Evolutionary conservation across 2,888 invertebrate genomes (phyloP), one percentile per base, ranked within the genome.

Genomic region (Cataglyphis altisquamis): DNA sequence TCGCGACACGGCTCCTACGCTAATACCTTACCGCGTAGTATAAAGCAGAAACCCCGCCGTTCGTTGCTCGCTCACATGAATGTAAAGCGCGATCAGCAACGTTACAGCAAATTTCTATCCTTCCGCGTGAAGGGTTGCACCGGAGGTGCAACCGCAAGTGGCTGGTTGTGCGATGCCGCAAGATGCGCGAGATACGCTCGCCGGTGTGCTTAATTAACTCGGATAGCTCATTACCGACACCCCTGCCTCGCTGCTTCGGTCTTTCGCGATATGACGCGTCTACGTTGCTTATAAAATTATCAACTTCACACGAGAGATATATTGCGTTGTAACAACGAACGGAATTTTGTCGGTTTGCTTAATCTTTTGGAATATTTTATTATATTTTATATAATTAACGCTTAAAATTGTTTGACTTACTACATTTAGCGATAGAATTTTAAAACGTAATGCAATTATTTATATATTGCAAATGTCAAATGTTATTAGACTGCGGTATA

Each of bases 151-250:
- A 52, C 75, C 64, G 75, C 74, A 78, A 68, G 78, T 78, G 78
- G 80, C 60, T 73, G 73, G 48, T 81, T 73, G 80, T 18, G 67
- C 67, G 64, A 66, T 60, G 67, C 84, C 84, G 66, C 84, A 82
- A 84, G 84, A 84, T 41, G 84, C 62, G 74, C 83, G 55, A 32
- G 67, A 67, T 77, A 73, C 25, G 82, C 63, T 74, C 74, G 55
- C 62, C 67, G 73, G 67, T 72, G 73, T 66, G 75, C 82, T 84
- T 84, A 82, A 84, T 84, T 82, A 84, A 84, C 84, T 67, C 67
- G 62, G 77, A 70, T 84, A 77, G 70, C 72, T 82, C 77, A 84
- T 84, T 82, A 84, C 57, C 62, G 75, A 74, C 75, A 64, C 68
- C 67, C 73, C 64, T 62, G 36, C 45, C 70, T 73, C 41, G 60